Conservation (phyloP, 2,797 vertebrate genomes). For the Vultur gryphus region DNA sequence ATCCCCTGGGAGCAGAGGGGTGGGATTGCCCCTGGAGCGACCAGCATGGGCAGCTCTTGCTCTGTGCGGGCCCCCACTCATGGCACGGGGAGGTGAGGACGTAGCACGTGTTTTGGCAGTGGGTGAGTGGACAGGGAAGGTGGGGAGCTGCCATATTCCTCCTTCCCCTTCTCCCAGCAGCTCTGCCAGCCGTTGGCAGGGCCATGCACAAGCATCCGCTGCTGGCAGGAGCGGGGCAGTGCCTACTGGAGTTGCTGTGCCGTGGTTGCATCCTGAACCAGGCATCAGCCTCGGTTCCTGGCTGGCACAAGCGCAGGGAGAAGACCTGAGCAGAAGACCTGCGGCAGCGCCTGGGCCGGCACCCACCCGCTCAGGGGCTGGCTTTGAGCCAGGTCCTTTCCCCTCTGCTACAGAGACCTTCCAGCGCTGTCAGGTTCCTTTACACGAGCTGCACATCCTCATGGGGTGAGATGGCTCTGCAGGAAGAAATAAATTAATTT, state of each 20-base stretch:
- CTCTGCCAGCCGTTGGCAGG: background rate
- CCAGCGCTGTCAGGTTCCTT: background rate
- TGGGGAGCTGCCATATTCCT: background rate
- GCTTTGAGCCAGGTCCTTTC: background rate
- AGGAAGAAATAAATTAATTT: background rate
- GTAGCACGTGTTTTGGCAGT: rapidly evolving
- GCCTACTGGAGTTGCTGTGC: background rate
- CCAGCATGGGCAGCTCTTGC: background rate
- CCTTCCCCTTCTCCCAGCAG: background rate
- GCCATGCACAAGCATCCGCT: background rate
- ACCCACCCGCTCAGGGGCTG: background rate
- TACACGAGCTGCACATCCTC: background rate
- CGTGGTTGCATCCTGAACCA: background rate
- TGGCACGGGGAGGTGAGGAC: rapidly evolving
- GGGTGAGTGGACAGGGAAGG: background rate
- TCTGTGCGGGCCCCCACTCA: background rate
- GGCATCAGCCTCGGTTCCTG: background rate
- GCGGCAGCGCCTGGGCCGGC: background rate
- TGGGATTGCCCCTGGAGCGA: background rate
- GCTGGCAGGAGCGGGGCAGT: background rate
- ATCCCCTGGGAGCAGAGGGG: background rate
- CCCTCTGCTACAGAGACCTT: background rate
- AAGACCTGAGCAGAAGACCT: background rate
- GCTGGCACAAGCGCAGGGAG: background rate
- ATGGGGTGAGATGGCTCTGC: background rate